Percentiles rank a stretch among this genome's conserved stretches.
These are phyloP conservation scores for Hirtodrosophila alboralis DNA, from an alignment of 2,888 invertebrate genomes.

Conservation along the genomic window DNA sequence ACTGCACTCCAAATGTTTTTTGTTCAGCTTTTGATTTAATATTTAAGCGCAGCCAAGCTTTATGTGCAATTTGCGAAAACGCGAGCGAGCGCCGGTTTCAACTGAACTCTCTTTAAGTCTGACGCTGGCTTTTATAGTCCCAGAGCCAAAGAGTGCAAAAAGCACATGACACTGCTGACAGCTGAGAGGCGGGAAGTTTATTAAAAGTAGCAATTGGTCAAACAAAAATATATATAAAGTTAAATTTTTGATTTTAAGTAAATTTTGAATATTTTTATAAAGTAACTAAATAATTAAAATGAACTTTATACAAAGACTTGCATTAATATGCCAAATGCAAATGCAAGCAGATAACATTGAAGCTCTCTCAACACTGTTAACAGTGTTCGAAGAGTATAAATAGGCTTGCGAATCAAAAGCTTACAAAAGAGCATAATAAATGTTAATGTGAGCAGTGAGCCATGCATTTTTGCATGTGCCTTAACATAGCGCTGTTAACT, in stretches of 20 bases:
- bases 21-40: conserved; percentile 56
- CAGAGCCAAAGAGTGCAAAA: conserved; percentile 26
- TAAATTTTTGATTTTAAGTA: background rate
- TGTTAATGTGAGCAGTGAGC: background rate
- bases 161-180: conserved; percentile 6
- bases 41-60: conserved; percentile 58
- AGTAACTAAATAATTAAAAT: background rate
- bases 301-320: background rate
- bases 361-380: conserved; percentile 6
- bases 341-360: background rate
- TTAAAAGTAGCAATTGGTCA: background rate
- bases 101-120: conserved; percentile 52
- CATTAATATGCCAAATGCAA: background rate
- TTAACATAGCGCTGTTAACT: conserved; percentile 29
- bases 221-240: background rate
- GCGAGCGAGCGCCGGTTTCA: conserved; percentile 66
- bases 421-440: conserved; percentile 14
- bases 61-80: conserved; percentile 47
- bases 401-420: too few species aligned
- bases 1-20: conserved; percentile 61
- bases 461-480: background rate
- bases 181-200: background rate
- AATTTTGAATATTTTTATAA: background rate
- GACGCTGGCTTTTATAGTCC: conserved; percentile 56
- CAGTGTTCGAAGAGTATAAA: background rate